These are phyloP conservation scores for Gastracanthus pulcherrimus DNA, from an alignment of 2,888 invertebrate species.

Conservation along the genomic window DNA sequence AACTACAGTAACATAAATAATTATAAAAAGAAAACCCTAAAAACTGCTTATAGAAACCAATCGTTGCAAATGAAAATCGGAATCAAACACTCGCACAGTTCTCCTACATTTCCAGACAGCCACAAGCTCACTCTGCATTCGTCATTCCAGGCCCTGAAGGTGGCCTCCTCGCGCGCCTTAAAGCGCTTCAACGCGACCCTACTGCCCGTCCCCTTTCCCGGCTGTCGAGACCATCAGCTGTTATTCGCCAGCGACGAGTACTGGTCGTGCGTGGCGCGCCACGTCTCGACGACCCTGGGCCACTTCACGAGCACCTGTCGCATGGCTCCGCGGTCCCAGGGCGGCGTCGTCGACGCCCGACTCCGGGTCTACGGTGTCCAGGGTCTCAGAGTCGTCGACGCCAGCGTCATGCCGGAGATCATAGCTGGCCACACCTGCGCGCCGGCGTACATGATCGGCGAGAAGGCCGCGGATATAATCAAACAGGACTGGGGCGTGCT, in stretches of 20 bases:
- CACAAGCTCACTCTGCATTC: too few species aligned
- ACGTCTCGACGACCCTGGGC: slow-evolving; percentile 85
- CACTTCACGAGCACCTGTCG: slow-evolving; percentile 78
- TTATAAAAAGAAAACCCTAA: too few species aligned
- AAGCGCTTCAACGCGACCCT: slow-evolving; percentile 79
- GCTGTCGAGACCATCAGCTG: slow-evolving; percentile 81
- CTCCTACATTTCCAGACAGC: too few species aligned
- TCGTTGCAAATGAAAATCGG: too few species aligned
- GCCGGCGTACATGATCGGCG: slow-evolving; percentile 81
- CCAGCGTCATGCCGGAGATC: slow-evolving; percentile 80
- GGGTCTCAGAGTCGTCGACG: slow-evolving; percentile 80
- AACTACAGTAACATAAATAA: neutral
- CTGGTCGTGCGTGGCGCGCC: slow-evolving; percentile 86
- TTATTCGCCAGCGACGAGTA: slow-evolving; percentile 85
- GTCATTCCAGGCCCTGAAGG: slow-evolving; percentile 78
- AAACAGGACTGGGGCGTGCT: slow-evolving; percentile 72
- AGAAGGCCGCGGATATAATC: slow-evolving; percentile 81
- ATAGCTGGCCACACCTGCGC: slow-evolving; percentile 81
- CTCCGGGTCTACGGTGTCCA: slow-evolving; percentile 79
- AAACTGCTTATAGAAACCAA: too few species aligned
- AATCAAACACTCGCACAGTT: too few species aligned
- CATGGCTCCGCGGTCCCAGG: slow-evolving; percentile 77
- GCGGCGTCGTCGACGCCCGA: slow-evolving; percentile 78
- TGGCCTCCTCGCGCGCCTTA: slow-evolving; percentile 80
- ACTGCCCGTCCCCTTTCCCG: slow-evolving; percentile 82